Evolutionary conservation across 2,113 vertebrate species (phyloP).

Genomic region (Catharus minimus): DNA sequence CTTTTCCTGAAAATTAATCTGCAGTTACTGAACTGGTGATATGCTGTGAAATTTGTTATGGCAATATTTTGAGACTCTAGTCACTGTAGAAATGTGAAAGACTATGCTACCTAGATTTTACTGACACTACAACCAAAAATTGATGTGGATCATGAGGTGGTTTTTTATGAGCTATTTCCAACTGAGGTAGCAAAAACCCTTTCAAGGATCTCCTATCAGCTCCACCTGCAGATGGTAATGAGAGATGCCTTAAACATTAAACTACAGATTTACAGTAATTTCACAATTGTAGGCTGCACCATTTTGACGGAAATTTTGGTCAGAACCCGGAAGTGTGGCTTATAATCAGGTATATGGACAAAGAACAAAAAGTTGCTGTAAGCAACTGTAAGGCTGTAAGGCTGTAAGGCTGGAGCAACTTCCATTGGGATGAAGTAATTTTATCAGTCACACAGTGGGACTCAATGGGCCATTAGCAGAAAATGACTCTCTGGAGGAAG

Average conservation of each 20-base stretch:
- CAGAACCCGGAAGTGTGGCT: too few species aligned
- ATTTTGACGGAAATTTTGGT: too few species aligned
- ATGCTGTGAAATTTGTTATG: not conserved
- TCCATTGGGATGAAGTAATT: too few species aligned
- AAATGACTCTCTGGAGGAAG: too few species aligned
- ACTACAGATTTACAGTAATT: not conserved
- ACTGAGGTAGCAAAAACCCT: not conserved
- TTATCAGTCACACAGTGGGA: too few species aligned
- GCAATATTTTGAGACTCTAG: not conserved
- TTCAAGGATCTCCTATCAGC: not conserved
- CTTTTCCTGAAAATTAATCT: not conserved
- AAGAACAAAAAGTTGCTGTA: too few species aligned
- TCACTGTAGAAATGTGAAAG: not conserved
- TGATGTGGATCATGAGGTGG: not conserved
- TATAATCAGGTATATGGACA: too few species aligned
- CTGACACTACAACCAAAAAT: not conserved
- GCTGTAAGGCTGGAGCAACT: too few species aligned
- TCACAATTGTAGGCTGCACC: too few species aligned
- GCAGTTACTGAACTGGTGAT: not conserved
- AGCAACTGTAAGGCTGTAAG: too few species aligned
- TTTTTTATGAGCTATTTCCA: not conserved
- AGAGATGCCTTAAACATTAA: not conserved
- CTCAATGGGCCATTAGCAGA: too few species aligned
- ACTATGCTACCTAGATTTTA: not conserved
- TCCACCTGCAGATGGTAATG: not conserved